phyloP scores from a whole-genome alignment of 2,113 vertebrate species.

The Polyodon spathula region DNA sequence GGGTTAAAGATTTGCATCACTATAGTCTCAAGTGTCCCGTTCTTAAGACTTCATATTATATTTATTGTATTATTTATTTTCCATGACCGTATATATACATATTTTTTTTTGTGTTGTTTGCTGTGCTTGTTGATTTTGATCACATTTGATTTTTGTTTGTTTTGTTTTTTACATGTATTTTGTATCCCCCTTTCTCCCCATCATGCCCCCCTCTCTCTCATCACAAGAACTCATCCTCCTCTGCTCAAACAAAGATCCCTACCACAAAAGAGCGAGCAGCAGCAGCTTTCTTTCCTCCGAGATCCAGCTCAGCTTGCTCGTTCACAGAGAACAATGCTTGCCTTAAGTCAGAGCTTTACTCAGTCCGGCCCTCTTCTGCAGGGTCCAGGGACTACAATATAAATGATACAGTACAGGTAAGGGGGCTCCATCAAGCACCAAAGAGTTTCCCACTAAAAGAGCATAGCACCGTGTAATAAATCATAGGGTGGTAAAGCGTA shows the following conservation, averaged over 20 bases:
- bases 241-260: slow-evolving; percentile 80
- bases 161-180: slow-evolving; percentile 34
- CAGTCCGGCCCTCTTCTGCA: slow-evolving; percentile 52
- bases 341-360: slow-evolving; percentile 59
- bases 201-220: slow-evolving; percentile 45
- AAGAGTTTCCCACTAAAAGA: too few species aligned
- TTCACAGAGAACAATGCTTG: slow-evolving; percentile 54
- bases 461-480: too few species aligned
- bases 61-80: too few species aligned
- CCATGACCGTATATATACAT: too few species aligned
- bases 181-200: slow-evolving; percentile 18
- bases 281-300: slow-evolving; percentile 50
- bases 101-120: background rate
- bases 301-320: slow-evolving; percentile 67
- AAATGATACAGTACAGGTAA: slow-evolving; percentile 67
- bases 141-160: slow-evolving; percentile 11
- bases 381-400: slow-evolving; percentile 53
- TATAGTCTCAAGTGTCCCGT: too few species aligned
- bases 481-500: too few species aligned
- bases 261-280: slow-evolving; percentile 65
- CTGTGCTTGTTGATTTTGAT: background rate
- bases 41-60: too few species aligned
- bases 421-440: slow-evolving; percentile 22
- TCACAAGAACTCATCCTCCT: slow-evolving; percentile 68
- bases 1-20: too few species aligned